phyloP scores from a whole-genome alignment of 35 echinoderm and acorn worm species.

The Heliocidaris erythrogramma region DNA sequence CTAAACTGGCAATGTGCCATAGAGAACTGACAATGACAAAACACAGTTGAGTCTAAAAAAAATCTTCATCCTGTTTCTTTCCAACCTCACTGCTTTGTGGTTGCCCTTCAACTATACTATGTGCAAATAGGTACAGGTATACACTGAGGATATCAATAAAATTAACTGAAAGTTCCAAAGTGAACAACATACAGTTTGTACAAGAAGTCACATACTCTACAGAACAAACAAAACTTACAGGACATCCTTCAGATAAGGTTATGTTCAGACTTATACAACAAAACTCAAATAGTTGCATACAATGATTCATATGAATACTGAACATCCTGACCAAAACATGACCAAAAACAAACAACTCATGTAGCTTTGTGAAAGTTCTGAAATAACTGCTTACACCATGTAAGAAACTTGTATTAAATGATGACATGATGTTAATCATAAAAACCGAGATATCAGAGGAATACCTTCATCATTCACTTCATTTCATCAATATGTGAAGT shows the following conservation, averaged over 20 bases:
- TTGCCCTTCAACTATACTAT: not conserved
- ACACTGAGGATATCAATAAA: not conserved
- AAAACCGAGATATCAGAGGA: too few species aligned
- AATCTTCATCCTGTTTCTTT: not conserved
- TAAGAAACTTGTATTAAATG: too few species aligned
- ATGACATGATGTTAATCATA: too few species aligned
- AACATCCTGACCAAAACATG: not conserved
- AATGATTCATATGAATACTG: not conserved
- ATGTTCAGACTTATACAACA: not conserved
- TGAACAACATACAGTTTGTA: not conserved
- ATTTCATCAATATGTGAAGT: not conserved
- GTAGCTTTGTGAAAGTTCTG: not conserved
- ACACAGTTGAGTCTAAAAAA: not conserved
- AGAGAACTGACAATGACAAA: not conserved
- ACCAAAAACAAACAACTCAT: not conserved
- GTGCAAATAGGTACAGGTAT: not conserved
- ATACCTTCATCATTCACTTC: not conserved
- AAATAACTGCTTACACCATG: not conserved
- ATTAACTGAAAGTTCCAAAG: not conserved
- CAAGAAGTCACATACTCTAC: not conserved
- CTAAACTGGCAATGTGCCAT: constrained; percentile 9
- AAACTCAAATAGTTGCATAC: not conserved
- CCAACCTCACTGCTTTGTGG: not conserved
- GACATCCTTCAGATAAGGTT: not conserved
- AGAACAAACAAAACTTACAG: not conserved